Evolutionary conservation across 2,888 invertebrate genomes (phyloP), one percentile per base, ranked within the genome.

Genomic region (Biston stratarius): DNA sequence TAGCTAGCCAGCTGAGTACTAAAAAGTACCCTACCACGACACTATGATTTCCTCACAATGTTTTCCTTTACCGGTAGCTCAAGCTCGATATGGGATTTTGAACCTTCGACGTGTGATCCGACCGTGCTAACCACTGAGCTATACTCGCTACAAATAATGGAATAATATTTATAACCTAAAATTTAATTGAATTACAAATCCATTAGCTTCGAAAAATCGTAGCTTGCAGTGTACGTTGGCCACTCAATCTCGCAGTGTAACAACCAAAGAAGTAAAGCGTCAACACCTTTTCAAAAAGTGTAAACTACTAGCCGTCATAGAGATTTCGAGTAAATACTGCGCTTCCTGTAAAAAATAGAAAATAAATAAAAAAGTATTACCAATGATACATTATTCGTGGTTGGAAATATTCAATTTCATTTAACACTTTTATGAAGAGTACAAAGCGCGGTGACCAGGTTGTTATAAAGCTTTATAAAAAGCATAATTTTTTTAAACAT

Each of bases 291-390:
- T 58, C 45, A 61, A 64, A 42, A 67, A 10, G 64, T 64, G 72
- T 60, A 67, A 71, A 47, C 44, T 44, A 55, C 51, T 58, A 49
- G 59, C 52, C 44, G 40, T 48, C 57, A 57, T 0, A n/a, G 5
- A 47, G 9, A 15, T 8, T 38, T n/a, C 15, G n/a, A 15, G 64
- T 65, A 67, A 71, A 75, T 64, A 71, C 63, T 24, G 53, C 10
- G 51, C 55, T 72, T 75, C 74, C 75, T 74, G 75, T 74, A 64
- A 66, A 68, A 71, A 67, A 67, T 68, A 71, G 71, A 57, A 61
- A 65, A 56, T 68, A 69, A 70, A 72, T 67, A 72, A 44, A 40
- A 14, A 42, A 12, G 5, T 44, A 12, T 15, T 11, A 55, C 55
- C 55, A 40, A 55, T 55, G 24, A 55, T 42, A 55, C 55, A 24